Percentiles rank a stretch among this genome's conserved stretches.
phyloP scores from a whole-genome alignment of 2,888 invertebrate species.

The Hesperia comma region DNA sequence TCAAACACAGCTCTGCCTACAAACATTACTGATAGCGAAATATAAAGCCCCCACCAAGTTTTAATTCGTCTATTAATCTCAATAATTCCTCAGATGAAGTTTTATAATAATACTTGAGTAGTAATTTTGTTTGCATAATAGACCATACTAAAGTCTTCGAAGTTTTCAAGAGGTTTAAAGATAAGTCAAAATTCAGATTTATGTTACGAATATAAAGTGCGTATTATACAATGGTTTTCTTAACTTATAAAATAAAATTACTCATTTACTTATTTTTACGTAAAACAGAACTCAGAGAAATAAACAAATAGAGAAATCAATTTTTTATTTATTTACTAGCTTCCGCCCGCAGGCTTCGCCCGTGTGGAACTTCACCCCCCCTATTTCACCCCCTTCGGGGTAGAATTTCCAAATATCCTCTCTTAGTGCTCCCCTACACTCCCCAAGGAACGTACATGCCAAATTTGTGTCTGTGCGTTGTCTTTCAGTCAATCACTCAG shows the following conservation, averaged over 20 bases:
- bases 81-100: slow-evolving; percentile 23
- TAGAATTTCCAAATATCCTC: too few species aligned
- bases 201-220: slow-evolving; percentile 3
- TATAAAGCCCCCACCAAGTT: slow-evolving; percentile 23
- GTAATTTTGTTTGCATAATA: slow-evolving; percentile 34
- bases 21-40: slow-evolving; percentile 15
- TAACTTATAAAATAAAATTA: background rate
- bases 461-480: too few species aligned
- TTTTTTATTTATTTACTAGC: too few species aligned
- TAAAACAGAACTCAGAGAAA: too few species aligned
- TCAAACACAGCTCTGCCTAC: slow-evolving; percentile 6
- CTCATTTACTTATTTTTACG: background rate
- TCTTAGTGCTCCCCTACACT: too few species aligned
- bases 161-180: slow-evolving; percentile 28
- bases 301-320: too few species aligned
- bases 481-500: too few species aligned
- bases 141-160: slow-evolving; percentile 21
- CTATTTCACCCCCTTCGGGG: too few species aligned
- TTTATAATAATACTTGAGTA: slow-evolving; percentile 24
- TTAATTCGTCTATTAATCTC: slow-evolving; percentile 28
- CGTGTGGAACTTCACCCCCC: too few species aligned
- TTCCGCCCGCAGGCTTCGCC: too few species aligned
- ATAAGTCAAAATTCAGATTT: slow-evolving; percentile 31
- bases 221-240: background rate
- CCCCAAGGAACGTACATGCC: too few species aligned